Conservation (phyloP, 2,797 vertebrate genomes). For the Mallotus villosus region DNA sequence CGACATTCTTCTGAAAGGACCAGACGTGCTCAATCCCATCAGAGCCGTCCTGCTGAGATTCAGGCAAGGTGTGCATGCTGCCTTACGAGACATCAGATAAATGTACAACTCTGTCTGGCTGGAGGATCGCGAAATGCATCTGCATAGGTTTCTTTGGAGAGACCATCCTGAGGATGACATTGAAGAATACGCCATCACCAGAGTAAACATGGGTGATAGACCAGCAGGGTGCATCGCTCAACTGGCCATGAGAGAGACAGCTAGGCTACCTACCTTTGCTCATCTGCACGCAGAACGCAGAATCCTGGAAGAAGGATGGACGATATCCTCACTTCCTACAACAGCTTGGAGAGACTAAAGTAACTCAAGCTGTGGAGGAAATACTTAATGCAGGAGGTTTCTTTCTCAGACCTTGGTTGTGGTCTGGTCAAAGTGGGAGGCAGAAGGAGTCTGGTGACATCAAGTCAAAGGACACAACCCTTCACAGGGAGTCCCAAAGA, state of each 20-base stretch:
- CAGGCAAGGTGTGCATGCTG: slow-evolving; percentile 24
- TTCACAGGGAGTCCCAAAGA: not conserved
- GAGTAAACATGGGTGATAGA: too few relatives aligned
- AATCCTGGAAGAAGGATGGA: slow-evolving; percentile 7
- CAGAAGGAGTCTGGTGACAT: not conserved
- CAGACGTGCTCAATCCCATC: slow-evolving; percentile 16
- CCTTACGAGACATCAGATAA: not conserved
- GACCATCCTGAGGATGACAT: not conserved
- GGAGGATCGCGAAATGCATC: not conserved
- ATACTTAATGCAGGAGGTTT: slow-evolving; percentile 10
- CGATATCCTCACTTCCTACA: slow-evolving; percentile 9
- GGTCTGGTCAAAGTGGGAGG: slow-evolving; percentile 35
- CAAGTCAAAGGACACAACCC: not conserved
- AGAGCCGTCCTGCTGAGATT: slow-evolving; percentile 30
- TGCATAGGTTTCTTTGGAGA: not conserved
- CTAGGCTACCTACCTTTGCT: not conserved
- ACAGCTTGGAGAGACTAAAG: not conserved
- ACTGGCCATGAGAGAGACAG: slow-evolving; percentile 9
- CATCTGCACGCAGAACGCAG: not conserved
- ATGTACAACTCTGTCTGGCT: slow-evolving; percentile 12
- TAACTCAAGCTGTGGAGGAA: not conserved
- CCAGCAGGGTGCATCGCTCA: not conserved
- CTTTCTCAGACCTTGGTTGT: slow-evolving; percentile 15
- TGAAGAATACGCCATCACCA: not conserved
- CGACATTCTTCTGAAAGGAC: slow-evolving; percentile 19